Base-by-base conservation (phyloP, 2,888 invertebrate species). In the Seladonia tumulorum region DNA sequence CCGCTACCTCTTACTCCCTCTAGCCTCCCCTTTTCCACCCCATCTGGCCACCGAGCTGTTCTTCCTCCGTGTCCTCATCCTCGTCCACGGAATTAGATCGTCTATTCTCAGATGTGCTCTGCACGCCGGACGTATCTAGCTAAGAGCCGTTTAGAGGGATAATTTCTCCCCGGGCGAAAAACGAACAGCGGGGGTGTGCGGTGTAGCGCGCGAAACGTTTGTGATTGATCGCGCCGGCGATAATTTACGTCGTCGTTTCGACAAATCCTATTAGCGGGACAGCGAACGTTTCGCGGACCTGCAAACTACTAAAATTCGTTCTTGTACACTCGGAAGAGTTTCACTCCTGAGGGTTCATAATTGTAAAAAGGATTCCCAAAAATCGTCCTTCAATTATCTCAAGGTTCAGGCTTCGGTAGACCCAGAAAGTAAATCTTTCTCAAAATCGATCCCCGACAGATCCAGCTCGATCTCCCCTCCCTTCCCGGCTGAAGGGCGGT, bases 11-110 rank as follows among this genome's bases (percentile, higher is more conserved):
- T 22, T 53, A 3, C 53, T 22, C 81, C 79, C 81, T 81, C 76
- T 25, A 57, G 12, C 39, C 39, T 39, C 79, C 71, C 81, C 81
- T 79, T 78, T 72, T 78, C 76, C 79, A 68, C 79, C 68, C 74
- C 71, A 71, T 57, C 79, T 66, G 78, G 53, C 76, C 60, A 18
- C n/a, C 47, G 25, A 47, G 70, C 88, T 81, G 79, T 85, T 88
- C 88, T 85, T 87, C 88, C 83, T 84, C 90, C 88, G 10, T n/a
- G n/a, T 53, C n/a, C 53, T 53, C 53, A n/a, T 53, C 53, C 53
- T 53, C 91, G 90, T 91, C 90, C 94, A 94, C 94, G 91, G 92
- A 95, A 94, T 94, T 95, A 94, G 94, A 94, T 91, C 92, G 92
- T 94, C 94, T 95, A 95, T 95, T 95, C 94, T 94, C 91, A 94